These are phyloP conservation scores for Hippocampus barbouri DNA, from an alignment of 2,113 vertebrate species.

Conservation along the genomic window DNA sequence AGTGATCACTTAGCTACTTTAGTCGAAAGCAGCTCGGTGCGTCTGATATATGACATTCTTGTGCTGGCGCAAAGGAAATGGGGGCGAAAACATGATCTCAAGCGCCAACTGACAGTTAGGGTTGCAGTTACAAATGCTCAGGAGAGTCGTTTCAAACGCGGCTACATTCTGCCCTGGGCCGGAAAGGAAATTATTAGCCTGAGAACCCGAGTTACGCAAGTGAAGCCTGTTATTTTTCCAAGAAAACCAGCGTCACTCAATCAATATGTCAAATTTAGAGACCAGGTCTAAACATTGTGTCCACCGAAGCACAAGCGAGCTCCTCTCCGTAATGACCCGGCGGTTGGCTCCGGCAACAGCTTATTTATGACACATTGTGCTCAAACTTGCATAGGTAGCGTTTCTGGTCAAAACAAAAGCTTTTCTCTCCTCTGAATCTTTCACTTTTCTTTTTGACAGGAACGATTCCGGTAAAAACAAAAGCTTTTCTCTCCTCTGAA, in stretches of 20 bases:
- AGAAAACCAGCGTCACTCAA: constrained; percentile 4
- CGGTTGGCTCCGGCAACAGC: neutral
- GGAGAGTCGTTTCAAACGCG: neutral
- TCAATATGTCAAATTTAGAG: neutral
- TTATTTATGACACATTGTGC: neutral
- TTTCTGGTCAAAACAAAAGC: neutral
- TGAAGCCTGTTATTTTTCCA: neutral
- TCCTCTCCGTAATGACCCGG: neutral
- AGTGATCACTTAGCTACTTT: neutral
- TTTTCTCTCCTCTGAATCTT: constrained; percentile 4
- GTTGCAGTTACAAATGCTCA: constrained; percentile 1
- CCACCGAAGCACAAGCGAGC: neutral
- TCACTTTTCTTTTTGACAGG: constrained; percentile 67
- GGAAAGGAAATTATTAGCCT: neutral
- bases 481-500: neutral
- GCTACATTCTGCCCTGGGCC: neutral
- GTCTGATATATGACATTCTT: neutral
- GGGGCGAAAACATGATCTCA: no score
- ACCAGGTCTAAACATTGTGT: neutral
- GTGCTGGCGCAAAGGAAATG: neutral
- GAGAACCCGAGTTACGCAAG: constrained; percentile 1
- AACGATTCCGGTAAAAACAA: constrained; percentile 77
- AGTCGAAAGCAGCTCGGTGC: neutral
- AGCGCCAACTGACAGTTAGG: neutral
- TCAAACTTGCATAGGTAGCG: neutral